Base-by-base conservation (phyloP, 2,888 invertebrate genomes). In the Diplazon laetatorius region DNA sequence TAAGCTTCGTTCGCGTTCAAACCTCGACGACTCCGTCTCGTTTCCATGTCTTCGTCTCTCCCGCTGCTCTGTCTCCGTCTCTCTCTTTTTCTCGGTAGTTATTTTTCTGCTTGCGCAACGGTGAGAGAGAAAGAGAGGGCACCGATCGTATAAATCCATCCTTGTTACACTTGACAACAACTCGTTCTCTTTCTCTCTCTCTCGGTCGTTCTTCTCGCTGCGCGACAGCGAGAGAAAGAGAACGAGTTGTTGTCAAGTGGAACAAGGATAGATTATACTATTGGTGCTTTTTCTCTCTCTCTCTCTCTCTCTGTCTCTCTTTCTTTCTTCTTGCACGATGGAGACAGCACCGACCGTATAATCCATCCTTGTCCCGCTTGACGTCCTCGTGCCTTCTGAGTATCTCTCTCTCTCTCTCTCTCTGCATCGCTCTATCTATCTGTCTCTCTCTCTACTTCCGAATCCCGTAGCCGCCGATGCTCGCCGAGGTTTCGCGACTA, bases 221-320 rank as follows among this genome's bases (percentile, higher is more conserved):
- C n/a, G n/a, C 18, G 20, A 30, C 2, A 25, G 20, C 42, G 30
- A 48, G 35, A 22, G 65, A 59, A 20, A 14, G 46, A 35, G 57
- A 35, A 55, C n/a, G n/a, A n/a, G n/a, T n/a, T n/a, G n/a, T n/a
- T n/a, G n/a, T n/a, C n/a, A n/a, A n/a, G n/a, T n/a, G n/a, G n/a
- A n/a, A n/a, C n/a, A n/a, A n/a, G n/a, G n/a, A n/a, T n/a, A n/a
- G n/a, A n/a, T n/a, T n/a, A n/a, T n/a, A n/a, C n/a, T n/a, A n/a
- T n/a, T n/a, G n/a, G n/a, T n/a, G n/a, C 42, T 52, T 46, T 39
- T 57, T 46, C 44, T 16, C 16, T 50, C 8, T 6, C 1, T 72
- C 68, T 66, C 66, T 52, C 72, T 77, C 46, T 66, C 78, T 77
- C 76, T 50, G 63, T 62, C 55, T 10, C 44, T 50, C 37, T 37